These are phyloP conservation scores for Caerostris darwini DNA, from an alignment of 1,140 invertebrate species.

Conservation along the genomic window DNA sequence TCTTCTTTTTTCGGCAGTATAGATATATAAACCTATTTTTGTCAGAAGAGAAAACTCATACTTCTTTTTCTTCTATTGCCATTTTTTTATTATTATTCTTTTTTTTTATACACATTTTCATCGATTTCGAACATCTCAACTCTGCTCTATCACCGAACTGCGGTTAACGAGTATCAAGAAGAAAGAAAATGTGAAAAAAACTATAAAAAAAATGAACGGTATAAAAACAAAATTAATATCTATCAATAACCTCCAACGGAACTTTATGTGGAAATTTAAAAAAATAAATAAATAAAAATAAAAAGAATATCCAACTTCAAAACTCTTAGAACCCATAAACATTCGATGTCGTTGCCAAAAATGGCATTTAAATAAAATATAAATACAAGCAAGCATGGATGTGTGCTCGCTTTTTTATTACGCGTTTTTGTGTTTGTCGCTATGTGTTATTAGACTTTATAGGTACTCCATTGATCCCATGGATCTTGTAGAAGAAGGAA, in stretches of 20 bases:
- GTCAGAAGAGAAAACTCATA: constrained; percentile 1
- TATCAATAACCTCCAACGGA: constrained; percentile 47
- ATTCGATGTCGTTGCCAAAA: constrained; percentile 59
- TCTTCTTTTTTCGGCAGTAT: neutral
- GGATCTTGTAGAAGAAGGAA: neutral
- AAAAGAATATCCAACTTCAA: constrained; percentile 3
- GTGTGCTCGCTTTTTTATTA: constrained; percentile 33
- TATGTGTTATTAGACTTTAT: constrained; percentile 54
- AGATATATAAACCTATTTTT: constrained; percentile 37
- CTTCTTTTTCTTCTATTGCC: neutral
- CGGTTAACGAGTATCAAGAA: constrained; percentile 45
- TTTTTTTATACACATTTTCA: constrained; percentile 16
- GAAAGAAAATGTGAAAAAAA: constrained; percentile 8
- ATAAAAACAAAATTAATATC: constrained; percentile 64
- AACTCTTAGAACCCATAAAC: constrained; percentile 70
- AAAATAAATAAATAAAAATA: neutral
- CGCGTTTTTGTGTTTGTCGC: constrained; percentile 12
- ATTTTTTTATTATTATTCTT: neutral
- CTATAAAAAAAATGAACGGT: neutral
- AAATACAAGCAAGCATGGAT: constrained; percentile 8
- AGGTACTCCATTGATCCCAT: constrained; percentile 49
- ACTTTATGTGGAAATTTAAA: constrained; percentile 30
- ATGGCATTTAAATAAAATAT: constrained; percentile 71
- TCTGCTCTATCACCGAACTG: neutral
- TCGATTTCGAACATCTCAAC: constrained; percentile 60